These are phyloP conservation scores for Diachasma alloeum DNA, from an alignment of 1,140 invertebrate species.

Conservation along the genomic window DNA sequence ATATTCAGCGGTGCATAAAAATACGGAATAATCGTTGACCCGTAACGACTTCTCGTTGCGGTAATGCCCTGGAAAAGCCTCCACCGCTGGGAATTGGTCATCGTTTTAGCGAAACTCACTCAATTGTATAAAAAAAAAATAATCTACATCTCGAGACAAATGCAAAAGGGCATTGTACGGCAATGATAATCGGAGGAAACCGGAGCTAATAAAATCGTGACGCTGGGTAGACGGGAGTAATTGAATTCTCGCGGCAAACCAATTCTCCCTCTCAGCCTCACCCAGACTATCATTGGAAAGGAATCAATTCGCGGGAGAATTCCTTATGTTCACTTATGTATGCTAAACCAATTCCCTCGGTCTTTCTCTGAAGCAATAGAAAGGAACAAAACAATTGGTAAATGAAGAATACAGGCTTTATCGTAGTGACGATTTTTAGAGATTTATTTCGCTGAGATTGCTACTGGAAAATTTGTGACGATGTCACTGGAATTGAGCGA, in stretches of 20 bases:
- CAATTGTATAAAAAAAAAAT: not conserved
- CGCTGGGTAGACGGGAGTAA: constrained; percentile 23
- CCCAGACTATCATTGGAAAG: constrained; percentile 4
- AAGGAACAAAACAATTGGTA: too few species aligned
- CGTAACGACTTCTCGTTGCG: constrained; percentile 23
- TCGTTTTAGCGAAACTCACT: not conserved
- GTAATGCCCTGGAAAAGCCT: not conserved
- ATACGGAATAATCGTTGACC: constrained; percentile 15
- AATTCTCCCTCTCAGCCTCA: constrained; percentile 15
- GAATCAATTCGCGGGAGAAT: constrained; percentile 34
- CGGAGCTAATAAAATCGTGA: constrained; percentile 34
- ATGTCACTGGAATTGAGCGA: too few species aligned
- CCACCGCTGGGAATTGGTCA: too few species aligned
- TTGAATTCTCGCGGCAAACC: constrained; percentile 34
- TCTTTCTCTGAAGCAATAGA: not conserved
- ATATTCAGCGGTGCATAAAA: constrained; percentile 18
- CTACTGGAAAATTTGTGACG: too few species aligned
- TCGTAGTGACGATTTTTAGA: too few species aligned
- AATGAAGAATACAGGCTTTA: too few species aligned
- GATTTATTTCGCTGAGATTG: too few species aligned
- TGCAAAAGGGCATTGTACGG: constrained; percentile 11
- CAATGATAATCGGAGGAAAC: constrained; percentile 27
- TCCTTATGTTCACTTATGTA: not conserved
- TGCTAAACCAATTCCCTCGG: not conserved
- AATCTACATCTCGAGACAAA: not conserved